phyloP scores from a whole-genome alignment of 2,888 invertebrate genomes.

The Tipula lateralis region DNA sequence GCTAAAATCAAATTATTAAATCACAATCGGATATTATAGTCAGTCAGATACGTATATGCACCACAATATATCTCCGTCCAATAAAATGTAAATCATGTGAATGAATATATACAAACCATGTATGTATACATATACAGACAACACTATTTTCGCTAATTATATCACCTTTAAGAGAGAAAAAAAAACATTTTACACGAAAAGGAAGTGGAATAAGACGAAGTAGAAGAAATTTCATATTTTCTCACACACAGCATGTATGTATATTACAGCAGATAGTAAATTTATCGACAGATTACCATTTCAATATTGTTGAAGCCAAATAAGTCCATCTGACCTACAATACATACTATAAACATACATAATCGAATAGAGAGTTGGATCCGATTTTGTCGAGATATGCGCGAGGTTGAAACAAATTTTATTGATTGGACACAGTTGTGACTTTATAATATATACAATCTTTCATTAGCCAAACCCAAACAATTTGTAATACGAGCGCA shows the following conservation, averaged over 20 bases:
- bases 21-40: neutral
- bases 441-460: neutral
- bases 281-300: neutral
- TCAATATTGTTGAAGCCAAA: neutral
- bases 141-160: conserved; percentile 5
- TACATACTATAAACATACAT: neutral
- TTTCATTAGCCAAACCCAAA: neutral
- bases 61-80: neutral
- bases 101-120: neutral
- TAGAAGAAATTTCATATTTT: neutral
- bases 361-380: neutral
- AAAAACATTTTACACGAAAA: neutral
- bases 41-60: neutral
- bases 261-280: neutral
- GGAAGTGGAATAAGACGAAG: neutral
- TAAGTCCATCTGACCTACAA: neutral
- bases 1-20: neutral
- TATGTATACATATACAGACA: neutral
- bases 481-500: neutral
- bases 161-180: neutral
- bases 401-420: neutral
- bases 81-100: conserved; percentile 24
- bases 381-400: neutral
- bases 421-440: neutral
- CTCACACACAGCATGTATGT: neutral